Conservation (phyloP, 2,888 invertebrate genomes). For the Phengaris arion region DNA sequence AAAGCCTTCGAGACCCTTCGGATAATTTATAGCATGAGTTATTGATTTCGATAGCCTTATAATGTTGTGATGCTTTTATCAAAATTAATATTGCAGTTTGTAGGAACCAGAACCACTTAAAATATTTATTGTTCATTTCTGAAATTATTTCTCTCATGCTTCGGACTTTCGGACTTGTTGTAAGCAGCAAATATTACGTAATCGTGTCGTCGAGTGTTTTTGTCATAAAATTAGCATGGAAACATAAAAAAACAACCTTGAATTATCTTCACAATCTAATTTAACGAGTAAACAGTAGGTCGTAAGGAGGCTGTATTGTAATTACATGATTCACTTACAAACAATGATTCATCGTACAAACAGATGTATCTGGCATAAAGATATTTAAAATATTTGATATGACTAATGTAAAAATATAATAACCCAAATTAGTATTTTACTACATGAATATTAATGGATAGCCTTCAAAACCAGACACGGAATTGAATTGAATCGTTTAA, state of each 20-base stretch:
- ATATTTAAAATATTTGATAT: constrained; percentile 42
- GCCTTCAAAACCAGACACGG: constrained; percentile 6
- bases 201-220: not conserved
- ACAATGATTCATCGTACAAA: constrained; percentile 44
- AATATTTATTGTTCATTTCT: not conserved
- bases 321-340: constrained; percentile 44
- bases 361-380: constrained; percentile 44
- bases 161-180: not conserved
- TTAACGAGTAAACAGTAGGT: constrained; percentile 25
- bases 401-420: constrained; percentile 38
- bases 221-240: constrained; percentile 9
- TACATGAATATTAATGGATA: constrained; percentile 11
- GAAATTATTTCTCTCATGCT: not conserved
- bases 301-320: constrained; percentile 38
- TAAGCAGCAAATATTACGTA: not conserved
- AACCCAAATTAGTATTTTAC: constrained; percentile 8
- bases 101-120: not conserved
- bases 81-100: no score
- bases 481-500: not conserved
- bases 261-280: constrained; percentile 26
- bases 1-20: no score
- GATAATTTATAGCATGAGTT: no score
- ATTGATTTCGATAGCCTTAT: no score
- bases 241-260: constrained; percentile 33
- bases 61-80: no score